These are phyloP conservation scores for Aphyosemion australe DNA, from an alignment of 2,113 vertebrate genomes.

Conservation along the genomic window DNA sequence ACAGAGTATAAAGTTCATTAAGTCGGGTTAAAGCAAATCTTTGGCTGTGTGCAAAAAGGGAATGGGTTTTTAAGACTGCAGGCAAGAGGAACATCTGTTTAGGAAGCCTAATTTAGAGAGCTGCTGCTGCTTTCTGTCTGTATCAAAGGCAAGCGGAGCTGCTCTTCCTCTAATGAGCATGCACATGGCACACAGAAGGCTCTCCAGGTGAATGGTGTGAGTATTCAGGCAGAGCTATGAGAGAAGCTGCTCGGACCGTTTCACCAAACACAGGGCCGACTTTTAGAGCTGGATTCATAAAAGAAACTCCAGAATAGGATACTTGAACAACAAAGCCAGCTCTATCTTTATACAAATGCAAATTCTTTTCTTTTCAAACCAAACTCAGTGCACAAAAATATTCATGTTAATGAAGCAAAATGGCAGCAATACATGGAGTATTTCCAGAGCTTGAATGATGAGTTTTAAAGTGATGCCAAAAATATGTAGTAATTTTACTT, in stretches of 20 bases:
- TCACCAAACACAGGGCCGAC: too few species aligned
- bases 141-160: conserved; percentile 52
- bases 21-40: conserved; percentile 77
- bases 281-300: conserved; percentile 48
- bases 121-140: conserved; percentile 48
- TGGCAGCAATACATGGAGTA: neutral
- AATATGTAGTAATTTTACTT: neutral
- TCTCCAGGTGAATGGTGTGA: conserved; percentile 15
- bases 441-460: neutral
- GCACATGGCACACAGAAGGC: conserved; percentile 19
- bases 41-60: conserved; percentile 46
- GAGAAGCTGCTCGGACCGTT: conserved; percentile 54
- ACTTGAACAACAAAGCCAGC: neutral
- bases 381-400: conserved; percentile 3
- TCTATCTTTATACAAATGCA: conserved; percentile 15
- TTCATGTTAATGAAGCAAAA: conserved; percentile 11
- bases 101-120: conserved; percentile 68
- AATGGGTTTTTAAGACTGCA: conserved; percentile 72
- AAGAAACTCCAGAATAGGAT: conserved; percentile 22
- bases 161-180: conserved; percentile 19
- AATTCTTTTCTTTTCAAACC: neutral
- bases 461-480: neutral
- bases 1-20: conserved; percentile 78
- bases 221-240: conserved; percentile 43
- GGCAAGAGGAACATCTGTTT: conserved; percentile 80